Base-by-base conservation (phyloP, 2,888 invertebrate species). In the Argyresthia albistria region DNA sequence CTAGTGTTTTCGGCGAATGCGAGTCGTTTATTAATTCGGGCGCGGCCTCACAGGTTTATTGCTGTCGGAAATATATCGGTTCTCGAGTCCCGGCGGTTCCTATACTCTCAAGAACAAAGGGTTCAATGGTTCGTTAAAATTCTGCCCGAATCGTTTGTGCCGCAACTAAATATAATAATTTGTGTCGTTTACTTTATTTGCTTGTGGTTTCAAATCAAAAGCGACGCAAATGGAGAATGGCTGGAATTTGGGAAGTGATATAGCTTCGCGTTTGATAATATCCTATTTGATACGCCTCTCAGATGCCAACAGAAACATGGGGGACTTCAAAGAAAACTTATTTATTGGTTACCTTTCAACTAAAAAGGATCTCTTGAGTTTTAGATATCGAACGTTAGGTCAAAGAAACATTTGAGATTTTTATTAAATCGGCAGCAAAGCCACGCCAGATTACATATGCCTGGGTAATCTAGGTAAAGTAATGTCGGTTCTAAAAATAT, bases 101-200 rank as follows among this genome's bases (percentile, higher is more conserved):
- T 52, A 58, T 58, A 63, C 62, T 54, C 50, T 46, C 47, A 46
- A 69, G 62, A 81, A 82, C 82, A 83, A 82, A 86, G 80, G 66
- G 57, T 57, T 69, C 69, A 71, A 81, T 79, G 83, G 77, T 70
- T 82, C 80, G 76, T 77, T 83, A 76, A 80, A 64, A 65, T 64
- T 55, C 61, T 54, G 59, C 57, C 55, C 57, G 56, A 61, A 59
- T 59, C 60, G 43, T 53, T 57, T 57, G 58, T 59, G 55, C 56
- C 25, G 35, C 53, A 57, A 59, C 52, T 57, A 71, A 69, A 70
- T 68, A 64, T 64, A 62, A 64, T 67, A 73, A 69, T 71, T 64
- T 65, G 64, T 60, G 66, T 59, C 64, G 64, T 66, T 69, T 66
- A 64, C 62, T 60, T 50, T 63, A 63, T 67, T 60, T 67, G 16